Evolutionary conservation across 2,888 invertebrate genomes (phyloP).

Genomic region (Athripsodes cinereus): DNA sequence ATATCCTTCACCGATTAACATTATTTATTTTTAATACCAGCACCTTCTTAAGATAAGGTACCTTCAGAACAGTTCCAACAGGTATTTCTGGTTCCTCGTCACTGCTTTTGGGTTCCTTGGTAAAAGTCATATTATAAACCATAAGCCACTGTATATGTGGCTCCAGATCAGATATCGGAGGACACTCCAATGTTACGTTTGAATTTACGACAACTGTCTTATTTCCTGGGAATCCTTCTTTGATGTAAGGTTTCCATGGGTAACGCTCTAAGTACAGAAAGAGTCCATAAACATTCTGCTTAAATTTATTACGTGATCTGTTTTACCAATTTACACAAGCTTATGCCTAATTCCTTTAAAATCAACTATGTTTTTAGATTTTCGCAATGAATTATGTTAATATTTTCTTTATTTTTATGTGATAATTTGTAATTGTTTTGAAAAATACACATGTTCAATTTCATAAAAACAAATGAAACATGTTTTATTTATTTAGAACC

Average conservation of each 20-base stretch:
- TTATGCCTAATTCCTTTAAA: no score
- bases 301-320: no score
- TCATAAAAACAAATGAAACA: no score
- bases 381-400: no score
- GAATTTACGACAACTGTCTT: conserved; percentile 68
- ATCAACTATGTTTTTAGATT: no score
- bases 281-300: neutral
- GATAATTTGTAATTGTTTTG: no score
- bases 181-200: conserved; percentile 68
- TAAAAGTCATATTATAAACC: conserved; percentile 40
- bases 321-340: no score
- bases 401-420: no score
- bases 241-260: conserved; percentile 79
- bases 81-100: conserved; percentile 20
- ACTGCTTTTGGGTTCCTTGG: conserved; percentile 32
- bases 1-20: neutral
- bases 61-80: conserved; percentile 19
- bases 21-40: neutral
- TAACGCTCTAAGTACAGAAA: conserved; percentile 59
- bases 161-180: conserved; percentile 76
- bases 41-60: conserved; percentile 6
- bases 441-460: no score
- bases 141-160: conserved; percentile 77
- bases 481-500: no score
- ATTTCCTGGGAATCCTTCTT: conserved; percentile 75